Evolutionary conservation across 64 coral and sea anemone genomes (phyloP).

Genomic region (Montipora capricornis): DNA sequence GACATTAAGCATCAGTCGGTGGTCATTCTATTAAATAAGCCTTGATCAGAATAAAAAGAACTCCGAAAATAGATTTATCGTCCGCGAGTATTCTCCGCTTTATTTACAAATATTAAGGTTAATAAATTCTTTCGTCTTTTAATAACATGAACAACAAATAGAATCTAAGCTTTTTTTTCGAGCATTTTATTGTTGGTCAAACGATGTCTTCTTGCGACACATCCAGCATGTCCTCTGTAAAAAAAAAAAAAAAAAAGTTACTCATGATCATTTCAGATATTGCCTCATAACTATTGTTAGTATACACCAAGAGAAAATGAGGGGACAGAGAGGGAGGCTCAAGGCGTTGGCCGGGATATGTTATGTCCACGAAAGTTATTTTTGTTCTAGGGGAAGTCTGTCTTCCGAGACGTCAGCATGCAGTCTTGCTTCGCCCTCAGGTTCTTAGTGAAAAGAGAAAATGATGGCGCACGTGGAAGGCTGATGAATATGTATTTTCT

Average conservation of each 20-base stretch:
- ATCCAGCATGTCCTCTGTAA: slow-evolving; percentile 74
- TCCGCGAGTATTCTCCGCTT: slow-evolving; percentile 37
- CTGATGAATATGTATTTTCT: too few relatives aligned
- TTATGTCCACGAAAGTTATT: too few relatives aligned
- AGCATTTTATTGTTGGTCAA: slow-evolving; percentile 1
- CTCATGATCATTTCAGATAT: background rate
- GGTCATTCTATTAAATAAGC: slow-evolving; percentile 49
- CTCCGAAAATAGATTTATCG: slow-evolving; percentile 64
- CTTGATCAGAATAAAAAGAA: slow-evolving; percentile 41
- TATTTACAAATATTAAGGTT: slow-evolving; percentile 39
- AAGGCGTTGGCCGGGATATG: too few relatives aligned
- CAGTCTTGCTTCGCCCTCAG: too few relatives aligned
- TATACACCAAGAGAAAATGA: too few relatives aligned
- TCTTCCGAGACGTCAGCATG: too few relatives aligned
- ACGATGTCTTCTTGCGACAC: slow-evolving; percentile 91
- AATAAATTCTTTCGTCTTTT: slow-evolving; percentile 37
- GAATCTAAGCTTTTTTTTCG: background rate
- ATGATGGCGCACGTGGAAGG: too few relatives aligned
- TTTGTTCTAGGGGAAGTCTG: too few relatives aligned
- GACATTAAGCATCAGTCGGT: slow-evolving; percentile 7
- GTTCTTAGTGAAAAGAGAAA: too few relatives aligned
- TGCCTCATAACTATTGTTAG: too few relatives aligned
- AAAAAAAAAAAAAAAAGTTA: slow-evolving; percentile 1
- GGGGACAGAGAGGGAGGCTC: too few relatives aligned
- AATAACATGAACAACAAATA: background rate